These are phyloP conservation scores for Volucella bombylans DNA, from an alignment of 2,888 invertebrate genomes.

Conservation along the genomic window DNA sequence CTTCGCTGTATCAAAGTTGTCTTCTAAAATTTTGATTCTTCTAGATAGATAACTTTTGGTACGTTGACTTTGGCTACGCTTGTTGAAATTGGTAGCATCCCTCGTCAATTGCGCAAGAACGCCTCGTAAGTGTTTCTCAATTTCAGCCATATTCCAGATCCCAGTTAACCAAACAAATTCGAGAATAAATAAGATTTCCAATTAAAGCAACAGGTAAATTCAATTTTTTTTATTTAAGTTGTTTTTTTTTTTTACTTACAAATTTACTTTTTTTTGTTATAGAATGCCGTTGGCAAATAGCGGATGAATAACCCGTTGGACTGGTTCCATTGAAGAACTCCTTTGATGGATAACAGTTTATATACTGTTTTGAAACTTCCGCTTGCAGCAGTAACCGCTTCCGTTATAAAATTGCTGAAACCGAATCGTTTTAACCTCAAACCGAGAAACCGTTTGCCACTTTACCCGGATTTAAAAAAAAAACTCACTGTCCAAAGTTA, in stretches of 20 bases:
- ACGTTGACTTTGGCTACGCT: background rate
- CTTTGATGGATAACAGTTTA: no score
- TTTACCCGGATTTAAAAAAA: background rate
- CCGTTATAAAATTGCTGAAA: background rate
- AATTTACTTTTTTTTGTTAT: background rate
- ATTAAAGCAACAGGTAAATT: background rate
- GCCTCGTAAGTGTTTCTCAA: background rate
- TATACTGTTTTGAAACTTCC: no score
- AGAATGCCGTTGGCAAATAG: no score
- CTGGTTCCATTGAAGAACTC: background rate
- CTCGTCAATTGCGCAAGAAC: background rate
- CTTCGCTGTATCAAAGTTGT: background rate
- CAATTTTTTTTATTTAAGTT: no score
- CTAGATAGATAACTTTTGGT: background rate
- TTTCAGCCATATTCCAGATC: background rate
- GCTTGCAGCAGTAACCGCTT: no score
- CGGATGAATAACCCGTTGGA: no score
- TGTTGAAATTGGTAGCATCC: background rate
- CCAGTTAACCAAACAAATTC: background rate
- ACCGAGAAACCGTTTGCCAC: background rate
- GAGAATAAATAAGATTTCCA: background rate
- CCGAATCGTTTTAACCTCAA: background rate
- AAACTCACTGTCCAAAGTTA: slow-evolving; percentile 6
- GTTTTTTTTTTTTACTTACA: background rate
- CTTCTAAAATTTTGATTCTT: background rate